Evolutionary conservation across 2,797 vertebrate species (phyloP).

Genomic region (Pogonophryne albipinna): DNA sequence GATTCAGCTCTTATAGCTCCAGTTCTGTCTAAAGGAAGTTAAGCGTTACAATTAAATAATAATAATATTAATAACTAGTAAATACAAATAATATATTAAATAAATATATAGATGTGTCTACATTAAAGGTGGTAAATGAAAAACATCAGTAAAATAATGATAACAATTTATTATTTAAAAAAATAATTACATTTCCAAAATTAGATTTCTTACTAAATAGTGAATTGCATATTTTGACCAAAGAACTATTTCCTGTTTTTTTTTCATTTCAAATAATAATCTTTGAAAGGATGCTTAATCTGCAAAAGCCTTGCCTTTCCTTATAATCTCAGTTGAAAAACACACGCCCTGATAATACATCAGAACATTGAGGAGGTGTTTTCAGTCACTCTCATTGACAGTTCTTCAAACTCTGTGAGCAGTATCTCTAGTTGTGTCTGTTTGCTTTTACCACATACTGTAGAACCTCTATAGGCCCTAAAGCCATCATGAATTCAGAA

Average conservation of each 20-base stretch:
- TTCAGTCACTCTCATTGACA: constrained; percentile 21
- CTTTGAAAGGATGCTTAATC: background rate
- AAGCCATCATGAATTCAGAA: constrained; percentile 85
- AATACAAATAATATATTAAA: background rate
- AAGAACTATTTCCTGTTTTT: background rate
- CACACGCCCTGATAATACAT: background rate
- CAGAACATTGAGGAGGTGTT: constrained; percentile 5
- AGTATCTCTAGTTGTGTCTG: constrained; percentile 13
- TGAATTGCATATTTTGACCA: background rate
- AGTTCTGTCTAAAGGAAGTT: background rate
- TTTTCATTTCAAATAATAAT: background rate
- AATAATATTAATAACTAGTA: background rate
- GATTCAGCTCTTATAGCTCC: constrained; percentile 17
- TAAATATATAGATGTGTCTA: background rate
- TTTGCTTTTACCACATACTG: constrained; percentile 37
- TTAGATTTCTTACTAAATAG: background rate
- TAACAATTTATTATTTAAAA: background rate
- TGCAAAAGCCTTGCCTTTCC: background rate
- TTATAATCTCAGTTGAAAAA: background rate
- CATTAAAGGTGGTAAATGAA: rapidly evolving
- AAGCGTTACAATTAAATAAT: background rate
- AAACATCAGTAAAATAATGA: background rate
- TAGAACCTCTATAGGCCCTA: constrained; percentile 32
- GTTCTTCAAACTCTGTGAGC: constrained; percentile 16
- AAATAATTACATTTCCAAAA: too few relatives aligned